Conservation (phyloP, 2,797 vertebrate species). For the Anabacerthia variegaticeps region DNA sequence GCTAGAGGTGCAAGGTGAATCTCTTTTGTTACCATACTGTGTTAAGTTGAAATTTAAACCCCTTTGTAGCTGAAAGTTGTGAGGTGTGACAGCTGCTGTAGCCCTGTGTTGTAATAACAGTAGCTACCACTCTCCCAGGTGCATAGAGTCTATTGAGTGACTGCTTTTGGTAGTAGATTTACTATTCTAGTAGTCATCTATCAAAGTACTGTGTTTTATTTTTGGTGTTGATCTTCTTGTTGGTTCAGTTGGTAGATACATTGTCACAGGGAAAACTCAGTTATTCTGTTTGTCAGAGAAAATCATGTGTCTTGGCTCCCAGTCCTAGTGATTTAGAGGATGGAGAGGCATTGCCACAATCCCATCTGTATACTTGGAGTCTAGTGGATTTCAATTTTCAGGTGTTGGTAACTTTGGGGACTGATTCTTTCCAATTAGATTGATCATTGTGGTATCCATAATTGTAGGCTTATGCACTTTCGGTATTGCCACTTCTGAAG, state of each 20-base stretch:
- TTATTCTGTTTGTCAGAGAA: not conserved
- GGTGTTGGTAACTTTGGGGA: not conserved
- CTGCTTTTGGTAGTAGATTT: not conserved
- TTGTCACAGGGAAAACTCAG: not conserved
- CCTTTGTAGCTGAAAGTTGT: not conserved
- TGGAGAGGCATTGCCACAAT: not conserved
- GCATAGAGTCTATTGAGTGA: not conserved
- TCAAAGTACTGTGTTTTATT: not conserved
- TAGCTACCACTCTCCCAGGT: not conserved
- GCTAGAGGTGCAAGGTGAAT: not conserved
- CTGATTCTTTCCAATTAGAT: not conserved
- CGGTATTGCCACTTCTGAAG: not conserved
- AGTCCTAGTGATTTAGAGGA: not conserved
- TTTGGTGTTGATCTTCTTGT: not conserved
- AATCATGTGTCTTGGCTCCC: rapidly evolving
- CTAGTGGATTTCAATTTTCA: not conserved
- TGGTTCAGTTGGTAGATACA: not conserved
- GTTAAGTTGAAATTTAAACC: not conserved
- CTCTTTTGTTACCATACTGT: not conserved
- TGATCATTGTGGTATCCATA: not conserved
- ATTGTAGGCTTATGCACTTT: not conserved
- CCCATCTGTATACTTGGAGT: not conserved
- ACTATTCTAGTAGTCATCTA: not conserved
- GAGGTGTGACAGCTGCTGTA: not conserved
- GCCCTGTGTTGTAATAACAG: not conserved